Base-by-base conservation (phyloP, 2,113 vertebrate species). In the Podarcis muralis region DNA sequence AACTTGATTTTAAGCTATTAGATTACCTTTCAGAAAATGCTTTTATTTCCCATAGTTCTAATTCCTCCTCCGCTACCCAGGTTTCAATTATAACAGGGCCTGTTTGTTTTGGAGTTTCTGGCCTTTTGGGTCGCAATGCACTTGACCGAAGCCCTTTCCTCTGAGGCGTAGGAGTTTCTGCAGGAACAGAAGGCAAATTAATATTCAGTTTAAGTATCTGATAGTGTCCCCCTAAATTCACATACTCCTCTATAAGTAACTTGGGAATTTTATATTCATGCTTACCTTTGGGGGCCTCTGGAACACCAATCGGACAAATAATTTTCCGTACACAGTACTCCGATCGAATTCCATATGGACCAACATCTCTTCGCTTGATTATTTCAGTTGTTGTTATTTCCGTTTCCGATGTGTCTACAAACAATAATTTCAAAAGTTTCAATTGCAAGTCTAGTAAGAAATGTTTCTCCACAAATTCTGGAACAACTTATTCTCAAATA, bases 341-440 rank as follows among this genome's bases (percentile, higher is more conserved):
- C 9, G 99, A 99, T 40, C 99, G 98, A 94, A 99, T 99, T 84
- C 98, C 98, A 1, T 99, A 99, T 0, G 98, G 98, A 77, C 99
- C 98, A 88, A 99, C 99, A 84, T 99, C 99, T 86, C 98, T 97
- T 18, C 99, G 96, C 91, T 99, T 99, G 95, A 99, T 99, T 94
- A 99, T 99, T 97, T 99, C 99, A 3, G 99, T 99, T 83, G 99
- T 99, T 88, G 98, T 99, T 95, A 99, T 99, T 96, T 99, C 99
- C 13, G 98, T 99, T 82, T 99, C 99, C 6, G 99, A 98, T 20
- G 98, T 99, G 97, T 99, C 99, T 99, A 96, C 94, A 93, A 97
- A 43, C 89, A 92, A 92, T 90, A 30, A 95, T 93, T 93, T 92
- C 90, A 81, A 87, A 65, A 48, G 4, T 43, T 71, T 65, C 13